A percentile compares a stretch with the other conserved stretches of the same genome.
These are phyloP conservation scores for Lagenorhynchus albirostris DNA, from an alignment of 2,113 vertebrate species.

Conservation along the genomic window DNA sequence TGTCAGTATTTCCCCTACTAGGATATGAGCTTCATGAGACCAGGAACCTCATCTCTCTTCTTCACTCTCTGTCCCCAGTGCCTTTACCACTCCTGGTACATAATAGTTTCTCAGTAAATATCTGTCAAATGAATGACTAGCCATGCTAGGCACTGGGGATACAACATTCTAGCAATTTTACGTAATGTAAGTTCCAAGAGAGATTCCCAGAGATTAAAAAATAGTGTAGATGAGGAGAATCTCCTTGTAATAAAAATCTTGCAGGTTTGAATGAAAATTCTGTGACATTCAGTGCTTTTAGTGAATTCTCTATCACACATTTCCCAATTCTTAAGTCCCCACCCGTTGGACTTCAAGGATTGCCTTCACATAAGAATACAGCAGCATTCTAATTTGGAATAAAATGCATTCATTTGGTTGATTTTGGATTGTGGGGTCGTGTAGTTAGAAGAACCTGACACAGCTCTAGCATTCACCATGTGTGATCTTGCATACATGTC, in stretches of 20 bases:
- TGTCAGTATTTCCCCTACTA: background rate
- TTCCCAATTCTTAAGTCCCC: background rate
- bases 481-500: background rate
- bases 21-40: background rate
- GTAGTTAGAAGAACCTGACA: background rate
- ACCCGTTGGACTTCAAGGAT: background rate
- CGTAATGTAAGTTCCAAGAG: background rate
- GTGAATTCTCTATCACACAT: background rate
- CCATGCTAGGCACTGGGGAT: background rate
- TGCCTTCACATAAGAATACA: background rate
- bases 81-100: background rate
- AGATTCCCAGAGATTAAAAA: background rate
- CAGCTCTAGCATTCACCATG: background rate
- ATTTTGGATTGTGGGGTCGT: background rate
- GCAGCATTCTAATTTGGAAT: background rate
- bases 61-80: background rate
- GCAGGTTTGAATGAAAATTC: background rate
- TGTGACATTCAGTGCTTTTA: background rate
- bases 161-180: background rate
- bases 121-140: background rate
- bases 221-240: background rate
- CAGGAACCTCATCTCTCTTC: background rate
- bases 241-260: background rate
- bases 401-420: background rate
- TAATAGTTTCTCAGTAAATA: background rate